These are phyloP conservation scores for Trachemys scripta DNA, from an alignment of 2,113 vertebrate species.

Conservation along the genomic window DNA sequence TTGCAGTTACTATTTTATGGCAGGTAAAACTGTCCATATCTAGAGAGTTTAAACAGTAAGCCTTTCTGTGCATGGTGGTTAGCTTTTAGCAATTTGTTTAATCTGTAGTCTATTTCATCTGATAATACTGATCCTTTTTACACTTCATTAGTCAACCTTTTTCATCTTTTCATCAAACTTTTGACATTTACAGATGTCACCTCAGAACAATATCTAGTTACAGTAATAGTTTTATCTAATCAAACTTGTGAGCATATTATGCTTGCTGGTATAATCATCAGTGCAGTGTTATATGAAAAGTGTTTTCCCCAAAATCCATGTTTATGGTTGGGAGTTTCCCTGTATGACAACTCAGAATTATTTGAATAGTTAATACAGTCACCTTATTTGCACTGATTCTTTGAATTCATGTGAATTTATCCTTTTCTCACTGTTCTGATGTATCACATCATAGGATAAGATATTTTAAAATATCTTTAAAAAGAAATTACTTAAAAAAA, in stretches of 20 bases:
- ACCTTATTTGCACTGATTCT: neutral
- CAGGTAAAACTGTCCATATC: rapidly evolving
- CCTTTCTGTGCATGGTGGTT: neutral
- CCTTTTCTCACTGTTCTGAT: neutral
- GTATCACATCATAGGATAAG: rapidly evolving
- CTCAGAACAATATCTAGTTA: neutral
- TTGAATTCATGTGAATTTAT: neutral
- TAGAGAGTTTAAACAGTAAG: neutral
- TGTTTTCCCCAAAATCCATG: neutral
- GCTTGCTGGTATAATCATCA: neutral
- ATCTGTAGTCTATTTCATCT: neutral
- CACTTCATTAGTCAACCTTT: neutral
- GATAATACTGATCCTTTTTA: neutral
- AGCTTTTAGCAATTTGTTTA: neutral
- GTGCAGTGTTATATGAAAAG: neutral
- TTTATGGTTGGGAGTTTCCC: neutral
- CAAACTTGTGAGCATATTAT: neutral
- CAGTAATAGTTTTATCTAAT: neutral
- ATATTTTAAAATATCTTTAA: neutral
- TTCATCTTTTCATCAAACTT: neutral
- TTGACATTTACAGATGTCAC: neutral
- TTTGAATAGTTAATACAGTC: neutral
- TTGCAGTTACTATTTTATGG: neutral
- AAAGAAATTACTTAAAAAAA: neutral
- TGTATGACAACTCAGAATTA: rapidly evolving